Evolutionary conservation across 2,888 invertebrate genomes (phyloP), one percentile per base, ranked within the genome.

Genomic region (Darwinula stevensoni): DNA sequence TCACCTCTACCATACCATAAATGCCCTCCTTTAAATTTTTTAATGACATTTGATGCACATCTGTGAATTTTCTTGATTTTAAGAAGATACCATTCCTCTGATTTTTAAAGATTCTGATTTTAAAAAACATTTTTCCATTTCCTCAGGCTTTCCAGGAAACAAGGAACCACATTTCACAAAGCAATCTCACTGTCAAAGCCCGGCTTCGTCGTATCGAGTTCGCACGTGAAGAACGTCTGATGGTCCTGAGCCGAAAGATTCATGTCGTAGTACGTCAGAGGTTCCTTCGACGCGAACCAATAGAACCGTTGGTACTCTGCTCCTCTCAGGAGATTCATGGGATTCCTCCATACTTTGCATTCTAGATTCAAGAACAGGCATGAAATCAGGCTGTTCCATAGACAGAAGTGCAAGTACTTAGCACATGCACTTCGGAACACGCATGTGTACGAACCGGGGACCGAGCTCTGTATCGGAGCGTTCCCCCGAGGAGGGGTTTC

Each of bases 191-290:
- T 70, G 53, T 84, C 78, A 52, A 76, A 80, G 48, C 84, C 82
- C 3, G 71, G 66, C 51, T 72, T 75, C 17, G 74, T 73, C 2
- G 62, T 63, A 51, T 86, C 82, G 30, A 67, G 70, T 49, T 84
- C 82, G 51, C 82, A 80, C 1, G 78, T 82, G 47, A 86, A 84
- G 53, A 82, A 80, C 3, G 78, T 82, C 51, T 91, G 91, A 53
- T 97, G 94, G 55, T 94, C 94, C 56, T 94, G 91, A 14, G 94
- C 91, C 1, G 88, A 86, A 29, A 94, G 59, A 53, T 94, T 97
- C 91, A 94, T 91, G 48, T 97, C 94, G 52, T 94, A 88, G 54
- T 84, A 94, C 0, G 94, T 94, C 28, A 94, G 60, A 0, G 94
- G 88, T 42, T 94, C 86, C 46, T 82, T 78, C 41, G 72, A 72